These are phyloP conservation scores for Chloropsis hardwickii DNA, from an alignment of 2,113 vertebrate species.

Conservation along the genomic window DNA sequence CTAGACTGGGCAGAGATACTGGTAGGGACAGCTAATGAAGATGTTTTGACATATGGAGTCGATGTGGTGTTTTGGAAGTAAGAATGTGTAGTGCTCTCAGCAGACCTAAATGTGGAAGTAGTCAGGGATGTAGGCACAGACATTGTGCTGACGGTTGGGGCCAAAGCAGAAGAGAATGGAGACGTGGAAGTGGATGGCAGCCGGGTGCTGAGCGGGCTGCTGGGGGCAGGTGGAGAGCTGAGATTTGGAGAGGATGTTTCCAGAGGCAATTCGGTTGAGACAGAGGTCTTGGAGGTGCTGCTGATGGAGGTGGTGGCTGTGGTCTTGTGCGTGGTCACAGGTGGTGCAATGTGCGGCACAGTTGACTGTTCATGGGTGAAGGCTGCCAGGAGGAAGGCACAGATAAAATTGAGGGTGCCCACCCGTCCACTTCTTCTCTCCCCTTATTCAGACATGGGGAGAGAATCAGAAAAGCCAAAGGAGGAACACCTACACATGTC, in stretches of 20 bases:
- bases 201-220: not conserved
- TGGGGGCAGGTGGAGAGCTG: not conserved
- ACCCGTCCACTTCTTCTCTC: not conserved
- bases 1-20: not conserved
- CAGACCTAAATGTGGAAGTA: not conserved
- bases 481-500: fast-evolving
- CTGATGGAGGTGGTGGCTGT: fast-evolving
- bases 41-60: not conserved
- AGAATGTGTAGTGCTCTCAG: not conserved
- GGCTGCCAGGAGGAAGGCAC: not conserved
- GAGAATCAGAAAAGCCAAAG: not conserved
- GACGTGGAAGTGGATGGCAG: fast-evolving
- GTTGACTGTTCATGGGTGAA: not conserved
- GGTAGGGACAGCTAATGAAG: not conserved
- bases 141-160: fast-evolving
- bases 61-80: not conserved
- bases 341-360: not conserved
- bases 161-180: fast-evolving
- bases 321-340: not conserved
- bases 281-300: not conserved
- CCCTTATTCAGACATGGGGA: not conserved
- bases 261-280: not conserved
- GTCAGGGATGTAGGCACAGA: fast-evolving
- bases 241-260: not conserved
- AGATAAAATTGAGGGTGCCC: not conserved